These are phyloP conservation scores for Aix galericulata DNA, from an alignment of 2,113 vertebrate genomes.

Conservation along the genomic window DNA sequence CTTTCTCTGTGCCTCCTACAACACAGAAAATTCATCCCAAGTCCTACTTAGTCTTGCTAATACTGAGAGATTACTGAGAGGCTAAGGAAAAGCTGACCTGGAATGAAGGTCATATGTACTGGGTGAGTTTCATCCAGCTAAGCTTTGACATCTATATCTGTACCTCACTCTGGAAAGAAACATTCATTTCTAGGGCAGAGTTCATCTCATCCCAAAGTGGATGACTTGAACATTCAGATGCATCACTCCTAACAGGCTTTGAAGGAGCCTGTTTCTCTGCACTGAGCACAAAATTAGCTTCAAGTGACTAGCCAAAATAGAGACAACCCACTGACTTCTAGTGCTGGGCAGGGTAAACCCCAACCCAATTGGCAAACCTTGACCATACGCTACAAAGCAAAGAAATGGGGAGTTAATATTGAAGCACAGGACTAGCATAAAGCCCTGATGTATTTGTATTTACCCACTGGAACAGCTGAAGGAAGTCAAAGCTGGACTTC, in stretches of 20 bases:
- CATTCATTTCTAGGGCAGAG: background rate
- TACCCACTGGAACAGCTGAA: background rate
- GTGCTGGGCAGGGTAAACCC: background rate
- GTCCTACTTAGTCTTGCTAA: background rate
- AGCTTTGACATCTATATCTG: background rate
- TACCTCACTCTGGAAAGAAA: background rate
- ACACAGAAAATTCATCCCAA: background rate
- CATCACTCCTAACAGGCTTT: background rate
- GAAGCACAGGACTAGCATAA: background rate
- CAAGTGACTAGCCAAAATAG: background rate
- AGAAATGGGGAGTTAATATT: background rate
- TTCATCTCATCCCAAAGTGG: background rate
- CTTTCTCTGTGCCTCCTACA: background rate
- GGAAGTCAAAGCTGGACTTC: background rate
- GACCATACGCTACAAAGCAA: background rate
- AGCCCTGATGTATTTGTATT: background rate
- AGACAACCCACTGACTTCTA: background rate
- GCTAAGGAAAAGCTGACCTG: background rate
- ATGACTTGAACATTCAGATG: background rate
- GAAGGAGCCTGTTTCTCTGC: background rate
- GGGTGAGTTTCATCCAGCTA: background rate
- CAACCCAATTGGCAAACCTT: background rate
- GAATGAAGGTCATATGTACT: background rate
- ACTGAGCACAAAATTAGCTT: background rate
- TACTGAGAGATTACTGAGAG: background rate